Percentiles rank a stretch among this genome's conserved stretches.
These are phyloP conservation scores for Clitarchus hookeri DNA, from an alignment of 2,888 invertebrate species.

Conservation along the genomic window DNA sequence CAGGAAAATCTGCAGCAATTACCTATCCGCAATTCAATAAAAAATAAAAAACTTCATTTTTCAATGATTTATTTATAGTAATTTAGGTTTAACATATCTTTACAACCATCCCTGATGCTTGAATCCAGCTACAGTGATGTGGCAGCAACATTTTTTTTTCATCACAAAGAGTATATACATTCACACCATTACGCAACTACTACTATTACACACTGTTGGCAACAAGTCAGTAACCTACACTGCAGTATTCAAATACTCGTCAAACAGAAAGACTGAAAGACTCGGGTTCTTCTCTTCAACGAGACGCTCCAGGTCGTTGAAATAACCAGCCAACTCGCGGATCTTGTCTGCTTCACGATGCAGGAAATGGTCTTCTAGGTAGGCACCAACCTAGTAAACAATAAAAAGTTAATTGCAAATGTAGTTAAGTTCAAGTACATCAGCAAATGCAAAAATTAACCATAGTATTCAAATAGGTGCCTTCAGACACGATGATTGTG, in stretches of 20 bases:
- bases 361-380: slow-evolving; percentile 76
- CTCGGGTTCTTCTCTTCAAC: slow-evolving; percentile 64
- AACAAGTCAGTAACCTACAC: neutral
- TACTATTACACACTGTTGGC: neutral
- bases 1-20: too few species aligned
- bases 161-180: neutral
- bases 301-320: slow-evolving; percentile 71
- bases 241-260: slow-evolving; percentile 63
- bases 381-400: slow-evolving; percentile 65
- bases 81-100: neutral
- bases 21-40: too few species aligned
- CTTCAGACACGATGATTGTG: too few species aligned
- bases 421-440: too few species aligned
- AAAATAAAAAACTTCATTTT: neutral
- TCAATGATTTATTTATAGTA: neutral
- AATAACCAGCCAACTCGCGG: slow-evolving; percentile 73
- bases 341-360: slow-evolving; percentile 69
- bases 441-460: too few species aligned
- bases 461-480: too few species aligned
- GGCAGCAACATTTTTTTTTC: neutral
- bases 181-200: neutral
- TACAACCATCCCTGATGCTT: neutral
- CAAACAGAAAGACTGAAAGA: slow-evolving; percentile 73
- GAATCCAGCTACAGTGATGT: neutral
- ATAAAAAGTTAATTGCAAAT: slow-evolving; percentile 24